Percentiles rank a stretch among this genome's conserved stretches.
These are phyloP conservation scores for Picus viridis DNA, from an alignment of 2,797 vertebrate genomes.

Conservation along the genomic window DNA sequence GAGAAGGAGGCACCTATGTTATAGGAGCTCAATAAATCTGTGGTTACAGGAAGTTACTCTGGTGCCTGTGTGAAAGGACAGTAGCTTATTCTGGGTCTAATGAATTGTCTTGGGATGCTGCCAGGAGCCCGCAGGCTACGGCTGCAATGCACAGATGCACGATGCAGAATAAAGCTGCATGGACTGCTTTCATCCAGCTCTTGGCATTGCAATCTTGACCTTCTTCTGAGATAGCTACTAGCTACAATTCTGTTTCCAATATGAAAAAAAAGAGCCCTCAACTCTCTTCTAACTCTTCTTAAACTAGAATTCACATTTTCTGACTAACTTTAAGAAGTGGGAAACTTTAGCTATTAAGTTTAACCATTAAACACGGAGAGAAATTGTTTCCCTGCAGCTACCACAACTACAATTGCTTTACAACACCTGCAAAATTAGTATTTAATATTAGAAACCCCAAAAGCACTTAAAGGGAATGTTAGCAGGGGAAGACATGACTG, in stretches of 20 bases:
- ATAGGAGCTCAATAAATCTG: neutral
- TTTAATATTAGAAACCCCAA: conserved; percentile 42
- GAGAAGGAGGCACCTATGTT: conserved; percentile 33
- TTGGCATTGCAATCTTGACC: neutral
- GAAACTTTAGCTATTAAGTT: conserved; percentile 40
- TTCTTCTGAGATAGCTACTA: neutral
- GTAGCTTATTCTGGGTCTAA: conserved; percentile 43
- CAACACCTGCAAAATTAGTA: conserved; percentile 43
- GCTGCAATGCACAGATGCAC: conserved; percentile 49
- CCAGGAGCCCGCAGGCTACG: conserved; percentile 39
- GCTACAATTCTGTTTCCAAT: neutral
- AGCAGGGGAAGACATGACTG: neutral
- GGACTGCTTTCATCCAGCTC: conserved; percentile 23
- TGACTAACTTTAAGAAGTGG: conserved; percentile 1
- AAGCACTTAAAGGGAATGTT: neutral
- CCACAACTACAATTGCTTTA: conserved; percentile 44
- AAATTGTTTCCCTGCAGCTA: conserved; percentile 47
- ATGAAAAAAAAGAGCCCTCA: neutral
- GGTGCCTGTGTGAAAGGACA: conserved; percentile 28
- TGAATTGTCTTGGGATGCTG: conserved; percentile 53
- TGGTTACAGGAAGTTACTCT: conserved; percentile 43
- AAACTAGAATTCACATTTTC: conserved; percentile 16
- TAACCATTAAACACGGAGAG: conserved; percentile 17
- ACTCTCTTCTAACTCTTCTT: neutral
- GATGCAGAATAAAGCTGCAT: conserved; percentile 38